Conservation (phyloP, 2,888 invertebrate species). For the Thereva unica region DNA sequence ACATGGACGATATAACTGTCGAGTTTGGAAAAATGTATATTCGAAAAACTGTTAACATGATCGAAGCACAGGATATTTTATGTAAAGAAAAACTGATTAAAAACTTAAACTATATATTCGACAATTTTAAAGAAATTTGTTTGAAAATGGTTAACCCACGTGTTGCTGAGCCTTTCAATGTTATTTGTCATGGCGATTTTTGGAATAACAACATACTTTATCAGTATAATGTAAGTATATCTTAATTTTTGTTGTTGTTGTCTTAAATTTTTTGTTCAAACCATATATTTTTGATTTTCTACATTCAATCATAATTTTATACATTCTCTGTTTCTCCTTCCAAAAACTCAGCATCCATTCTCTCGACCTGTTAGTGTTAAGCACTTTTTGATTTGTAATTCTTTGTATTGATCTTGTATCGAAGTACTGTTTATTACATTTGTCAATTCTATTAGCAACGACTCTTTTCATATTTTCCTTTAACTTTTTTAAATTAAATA, state of each 20-base stretch:
- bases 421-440: too few species aligned
- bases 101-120: slow-evolving; percentile 40
- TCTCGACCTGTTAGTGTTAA: too few species aligned
- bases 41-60: slow-evolving; percentile 45
- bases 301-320: too few species aligned
- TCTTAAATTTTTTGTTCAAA: too few species aligned
- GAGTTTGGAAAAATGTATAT: slow-evolving; percentile 51
- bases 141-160: slow-evolving; percentile 47
- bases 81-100: slow-evolving; percentile 43
- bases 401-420: too few species aligned
- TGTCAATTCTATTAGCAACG: too few species aligned
- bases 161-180: slow-evolving; percentile 48
- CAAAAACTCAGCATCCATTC: too few species aligned
- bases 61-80: slow-evolving; percentile 42
- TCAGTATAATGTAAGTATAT: slow-evolving; percentile 49
- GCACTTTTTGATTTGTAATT: too few species aligned
- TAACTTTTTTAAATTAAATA: too few species aligned
- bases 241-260: not conserved
- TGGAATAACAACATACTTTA: slow-evolving; percentile 54
- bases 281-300: too few species aligned
- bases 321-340: too few species aligned
- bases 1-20: slow-evolving; percentile 47
- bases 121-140: slow-evolving; percentile 46
- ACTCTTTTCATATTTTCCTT: too few species aligned
- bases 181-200: slow-evolving; percentile 54